A percentile compares a stretch with the other conserved stretches of the same genome.
Evolutionary conservation across 2,113 vertebrate species (phyloP).

Genomic region (Toxotes chatareus): DNA sequence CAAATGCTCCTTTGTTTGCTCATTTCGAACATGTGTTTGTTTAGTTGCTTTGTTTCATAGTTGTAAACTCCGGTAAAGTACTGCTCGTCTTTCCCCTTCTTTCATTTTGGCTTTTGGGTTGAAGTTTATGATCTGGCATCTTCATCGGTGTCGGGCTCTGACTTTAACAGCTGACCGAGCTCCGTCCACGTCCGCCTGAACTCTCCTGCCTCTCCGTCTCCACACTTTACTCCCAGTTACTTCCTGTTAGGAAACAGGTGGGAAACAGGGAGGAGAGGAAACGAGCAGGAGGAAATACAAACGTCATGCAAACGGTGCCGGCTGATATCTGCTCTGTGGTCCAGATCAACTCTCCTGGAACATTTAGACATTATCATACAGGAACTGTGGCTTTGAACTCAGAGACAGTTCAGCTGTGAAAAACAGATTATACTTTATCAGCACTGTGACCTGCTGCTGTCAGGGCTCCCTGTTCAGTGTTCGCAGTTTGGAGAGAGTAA

Average conservation of each 20-base stretch:
- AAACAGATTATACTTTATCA: neutral
- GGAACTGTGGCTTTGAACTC: neutral
- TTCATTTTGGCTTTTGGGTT: neutral
- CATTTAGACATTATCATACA: neutral
- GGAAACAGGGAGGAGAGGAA: conserved; percentile 24
- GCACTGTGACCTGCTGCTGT: neutral
- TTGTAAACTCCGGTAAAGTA: too few relatives aligned
- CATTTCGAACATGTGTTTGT: neutral
- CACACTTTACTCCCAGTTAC: neutral
- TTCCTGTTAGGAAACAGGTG: conserved; percentile 70
- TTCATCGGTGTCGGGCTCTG: too few relatives aligned
- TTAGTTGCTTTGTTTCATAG: neutral
- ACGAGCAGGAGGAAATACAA: conserved; percentile 5
- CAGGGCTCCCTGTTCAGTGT: neutral
- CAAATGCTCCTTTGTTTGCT: neutral
- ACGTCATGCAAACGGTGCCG: neutral
- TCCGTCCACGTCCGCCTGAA: neutral
- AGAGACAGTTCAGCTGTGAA: neutral
- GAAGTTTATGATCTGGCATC: neutral
- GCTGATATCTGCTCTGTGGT: neutral
- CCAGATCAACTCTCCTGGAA: neutral
- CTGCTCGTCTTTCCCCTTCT: too few relatives aligned
- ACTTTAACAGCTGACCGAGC: neutral
- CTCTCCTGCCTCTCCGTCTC: neutral
- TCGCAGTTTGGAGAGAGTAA: too few relatives aligned